These are phyloP conservation scores for Drosophila hydei DNA, from an alignment of 1,140 invertebrate genomes.

Conservation along the genomic window DNA sequence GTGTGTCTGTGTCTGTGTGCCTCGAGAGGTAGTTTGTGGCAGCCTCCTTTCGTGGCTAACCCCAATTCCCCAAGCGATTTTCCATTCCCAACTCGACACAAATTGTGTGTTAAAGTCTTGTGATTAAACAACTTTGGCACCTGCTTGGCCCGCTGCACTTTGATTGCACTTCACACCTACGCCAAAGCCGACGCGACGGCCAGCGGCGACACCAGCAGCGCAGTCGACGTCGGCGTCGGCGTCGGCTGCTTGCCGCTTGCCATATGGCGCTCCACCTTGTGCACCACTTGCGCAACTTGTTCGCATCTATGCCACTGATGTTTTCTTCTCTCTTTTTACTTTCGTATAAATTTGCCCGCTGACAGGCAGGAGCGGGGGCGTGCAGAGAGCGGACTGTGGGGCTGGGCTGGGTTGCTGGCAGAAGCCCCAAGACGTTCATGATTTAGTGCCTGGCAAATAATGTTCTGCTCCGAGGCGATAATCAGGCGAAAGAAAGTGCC, in stretches of 20 bases:
- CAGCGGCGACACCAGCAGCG: slow-evolving; percentile 13
- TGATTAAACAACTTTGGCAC: slow-evolving; percentile 76
- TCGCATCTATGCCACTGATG: slow-evolving; percentile 30
- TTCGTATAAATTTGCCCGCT: slow-evolving; percentile 59
- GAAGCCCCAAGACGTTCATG: slow-evolving; percentile 27
- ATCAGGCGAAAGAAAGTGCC: slow-evolving; percentile 12
- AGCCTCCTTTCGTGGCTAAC: slow-evolving; percentile 19
- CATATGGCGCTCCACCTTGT: slow-evolving; percentile 42
- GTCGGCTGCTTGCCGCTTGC: slow-evolving; percentile 21
- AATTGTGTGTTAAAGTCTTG: slow-evolving; percentile 71
- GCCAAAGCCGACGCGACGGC: slow-evolving; percentile 21
- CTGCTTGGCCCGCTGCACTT: slow-evolving; percentile 52
- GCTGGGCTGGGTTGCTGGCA: neutral
- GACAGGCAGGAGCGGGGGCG: slow-evolving; percentile 38
- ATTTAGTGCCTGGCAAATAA: slow-evolving; percentile 44
- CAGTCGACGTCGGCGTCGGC: neutral
- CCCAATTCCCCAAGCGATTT: slow-evolving; percentile 33
- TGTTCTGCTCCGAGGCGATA: slow-evolving; percentile 32
- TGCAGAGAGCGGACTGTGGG: neutral
- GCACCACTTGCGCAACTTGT: slow-evolving; percentile 63
- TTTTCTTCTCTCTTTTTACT: slow-evolving; percentile 23
- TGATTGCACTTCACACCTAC: slow-evolving; percentile 73
- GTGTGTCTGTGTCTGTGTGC: neutral
- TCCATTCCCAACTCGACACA: slow-evolving; percentile 45
- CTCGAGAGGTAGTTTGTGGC: neutral